Evolutionary conservation across 2,888 invertebrate genomes (phyloP).

Genomic region (Cremastinae sp.): DNA sequence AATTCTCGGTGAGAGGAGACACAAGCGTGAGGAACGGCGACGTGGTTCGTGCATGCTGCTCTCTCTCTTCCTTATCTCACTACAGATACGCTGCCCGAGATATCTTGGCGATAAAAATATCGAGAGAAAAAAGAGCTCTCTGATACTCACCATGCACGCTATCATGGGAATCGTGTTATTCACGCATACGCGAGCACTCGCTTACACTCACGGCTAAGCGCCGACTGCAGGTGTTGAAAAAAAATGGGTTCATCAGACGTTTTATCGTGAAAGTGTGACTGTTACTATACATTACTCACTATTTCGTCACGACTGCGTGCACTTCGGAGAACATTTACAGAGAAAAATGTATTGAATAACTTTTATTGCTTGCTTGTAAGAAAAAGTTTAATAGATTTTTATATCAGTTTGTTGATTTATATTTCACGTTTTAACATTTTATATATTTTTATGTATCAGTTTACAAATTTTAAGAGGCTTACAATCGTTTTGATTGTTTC

Average conservation of each 20-base stretch:
- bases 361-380: neutral
- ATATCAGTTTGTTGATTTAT: too few relatives aligned
- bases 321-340: slow-evolving; percentile 11
- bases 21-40: slow-evolving; percentile 37
- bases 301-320: slow-evolving; percentile 1
- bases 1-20: slow-evolving; percentile 38
- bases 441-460: too few relatives aligned
- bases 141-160: slow-evolving; percentile 49
- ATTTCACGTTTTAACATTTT: too few relatives aligned
- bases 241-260: slow-evolving; percentile 24
- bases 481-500: too few relatives aligned
- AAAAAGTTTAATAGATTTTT: neutral
- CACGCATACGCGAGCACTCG: slow-evolving; percentile 30
- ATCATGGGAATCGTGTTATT: slow-evolving; percentile 58
- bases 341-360: too few relatives aligned
- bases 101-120: slow-evolving; percentile 57
- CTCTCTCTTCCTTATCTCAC: slow-evolving; percentile 53
- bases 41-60: slow-evolving; percentile 36
- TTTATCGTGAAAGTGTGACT: slow-evolving; percentile 8
- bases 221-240: slow-evolving; percentile 3
- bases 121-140: slow-evolving; percentile 22
- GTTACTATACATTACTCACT: slow-evolving; percentile 3
- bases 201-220: neutral
- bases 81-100: slow-evolving; percentile 58
- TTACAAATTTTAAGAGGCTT: too few relatives aligned